Evolutionary conservation across 2,888 invertebrate species (phyloP).

Genomic region (Leucania comma): DNA sequence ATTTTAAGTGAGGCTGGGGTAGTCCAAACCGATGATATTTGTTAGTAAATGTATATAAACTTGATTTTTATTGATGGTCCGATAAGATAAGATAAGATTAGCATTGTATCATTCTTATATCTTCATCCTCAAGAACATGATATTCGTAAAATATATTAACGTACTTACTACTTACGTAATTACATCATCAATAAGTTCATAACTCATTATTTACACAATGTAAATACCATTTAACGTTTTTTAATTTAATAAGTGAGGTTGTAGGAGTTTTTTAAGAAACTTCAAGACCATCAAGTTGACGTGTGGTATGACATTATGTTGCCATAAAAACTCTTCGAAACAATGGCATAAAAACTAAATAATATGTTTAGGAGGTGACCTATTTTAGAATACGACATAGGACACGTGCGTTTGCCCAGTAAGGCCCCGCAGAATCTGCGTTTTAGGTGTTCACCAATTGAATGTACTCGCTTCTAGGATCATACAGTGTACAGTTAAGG

Average conservation of each 20-base stretch:
- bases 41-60: not conserved
- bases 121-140: not conserved
- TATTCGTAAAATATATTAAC: not conserved
- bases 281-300: slow-evolving; percentile 39
- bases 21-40: not conserved
- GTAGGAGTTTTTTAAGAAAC: slow-evolving; percentile 7
- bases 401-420: too few relatives aligned
- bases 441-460: too few relatives aligned
- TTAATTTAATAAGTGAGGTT: not conserved
- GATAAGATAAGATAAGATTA: not conserved
- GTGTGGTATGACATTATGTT: slow-evolving; percentile 22
- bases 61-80: not conserved
- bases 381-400: not conserved
- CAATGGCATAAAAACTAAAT: slow-evolving; percentile 10
- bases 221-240: slow-evolving; percentile 3
- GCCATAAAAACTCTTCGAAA: slow-evolving; percentile 28
- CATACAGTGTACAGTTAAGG: too few relatives aligned
- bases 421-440: too few relatives aligned
- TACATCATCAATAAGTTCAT: slow-evolving; percentile 30
- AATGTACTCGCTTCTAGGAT: too few relatives aligned
- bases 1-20: not conserved
- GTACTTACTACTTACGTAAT: slow-evolving; percentile 20
- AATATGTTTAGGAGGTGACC: not conserved
- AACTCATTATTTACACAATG: slow-evolving; percentile 17
- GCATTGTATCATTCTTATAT: not conserved